A percentile compares a stretch with the other conserved stretches of the same genome.
Evolutionary conservation across 1,140 invertebrate genomes (phyloP).

Genomic region (Muscidifurax raptorellus): DNA sequence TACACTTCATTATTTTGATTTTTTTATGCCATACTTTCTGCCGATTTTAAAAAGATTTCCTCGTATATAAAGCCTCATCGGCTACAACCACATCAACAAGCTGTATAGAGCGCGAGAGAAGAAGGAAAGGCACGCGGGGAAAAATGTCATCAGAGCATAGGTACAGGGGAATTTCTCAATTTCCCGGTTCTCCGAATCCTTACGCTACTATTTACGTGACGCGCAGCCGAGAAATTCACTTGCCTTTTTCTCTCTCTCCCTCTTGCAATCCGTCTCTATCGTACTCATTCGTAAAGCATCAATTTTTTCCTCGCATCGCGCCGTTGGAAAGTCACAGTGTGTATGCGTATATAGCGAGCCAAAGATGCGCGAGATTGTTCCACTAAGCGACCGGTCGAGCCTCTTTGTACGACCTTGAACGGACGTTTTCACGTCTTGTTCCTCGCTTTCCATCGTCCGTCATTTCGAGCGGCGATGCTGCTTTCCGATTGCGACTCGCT

Average conservation of each 20-base stretch:
- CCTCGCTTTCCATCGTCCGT: constrained; percentile 49
- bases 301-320: constrained; percentile 2
- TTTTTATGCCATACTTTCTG: too few species aligned
- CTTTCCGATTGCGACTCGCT: constrained; percentile 1
- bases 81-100: too few species aligned
- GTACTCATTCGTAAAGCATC: not conserved
- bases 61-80: too few species aligned
- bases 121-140: not conserved
- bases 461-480: constrained; percentile 37
- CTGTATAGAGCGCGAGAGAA: not conserved
- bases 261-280: not conserved
- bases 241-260: constrained; percentile 20
- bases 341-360: not conserved
- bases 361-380: constrained; percentile 34
- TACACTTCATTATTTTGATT: too few species aligned
- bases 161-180: constrained; percentile 4
- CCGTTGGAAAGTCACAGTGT: not conserved
- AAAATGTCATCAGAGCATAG: not conserved
- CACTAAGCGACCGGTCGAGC: constrained; percentile 44
- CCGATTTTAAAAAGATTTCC: too few species aligned
- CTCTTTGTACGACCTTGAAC: constrained; percentile 34
- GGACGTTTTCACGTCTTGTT: constrained; percentile 36
- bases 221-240: constrained; percentile 34
- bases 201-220: constrained; percentile 18
- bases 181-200: constrained; percentile 38